Base-by-base conservation (phyloP, 2,113 vertebrate species). In the Ophthalmolycus amberensis region DNA sequence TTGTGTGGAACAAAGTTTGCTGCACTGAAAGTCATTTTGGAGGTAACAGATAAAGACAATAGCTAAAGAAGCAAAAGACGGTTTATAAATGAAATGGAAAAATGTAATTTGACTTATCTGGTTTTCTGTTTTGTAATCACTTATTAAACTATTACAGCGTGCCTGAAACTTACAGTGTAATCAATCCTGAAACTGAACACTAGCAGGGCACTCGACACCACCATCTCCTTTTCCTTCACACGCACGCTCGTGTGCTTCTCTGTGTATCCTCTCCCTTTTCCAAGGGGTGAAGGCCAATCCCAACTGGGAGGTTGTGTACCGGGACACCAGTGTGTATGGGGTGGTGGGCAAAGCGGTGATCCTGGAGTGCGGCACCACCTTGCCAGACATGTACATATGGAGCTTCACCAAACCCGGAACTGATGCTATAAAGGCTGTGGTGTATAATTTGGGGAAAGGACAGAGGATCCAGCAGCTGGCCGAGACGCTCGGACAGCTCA, bases 361-460 rank as follows among this genome's bases (percentile, higher is more conserved):
- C 71, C 92, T 98, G 80, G 89, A 94, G 69, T 98, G 97, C 0
- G 95, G 96, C 4, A 0, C 70, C 0, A 82, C 80, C 0, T 66
- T 93, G 0, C 83, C 91, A 0, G 94, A 94, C 40, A 91, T 97
- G 27, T 97, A 97, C 89, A 93, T 96, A 82, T 97, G 97, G 97
- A 96, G 96, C 79, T 98, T 97, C 88, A 94, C 93, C 1, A 90
- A 94, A 1, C 92, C 91, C 0, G 96, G 96, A 9, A 95, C 94
- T 0, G 88, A 95, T 29, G 86, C 72, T 0, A 94, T 94, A 37
- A 68, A 83, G 80, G 94, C 95, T 0, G 68, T 97, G 79, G 59
- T 95, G 12, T 94, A 96, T 80, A 87, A 96, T 76, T n/a, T 96
- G 40, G 95, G 96, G 40, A 83, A 91, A 67, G 86, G 95, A 10